Base-by-base conservation (phyloP, 2,113 vertebrate species). In the Dasyurus viverrinus region DNA sequence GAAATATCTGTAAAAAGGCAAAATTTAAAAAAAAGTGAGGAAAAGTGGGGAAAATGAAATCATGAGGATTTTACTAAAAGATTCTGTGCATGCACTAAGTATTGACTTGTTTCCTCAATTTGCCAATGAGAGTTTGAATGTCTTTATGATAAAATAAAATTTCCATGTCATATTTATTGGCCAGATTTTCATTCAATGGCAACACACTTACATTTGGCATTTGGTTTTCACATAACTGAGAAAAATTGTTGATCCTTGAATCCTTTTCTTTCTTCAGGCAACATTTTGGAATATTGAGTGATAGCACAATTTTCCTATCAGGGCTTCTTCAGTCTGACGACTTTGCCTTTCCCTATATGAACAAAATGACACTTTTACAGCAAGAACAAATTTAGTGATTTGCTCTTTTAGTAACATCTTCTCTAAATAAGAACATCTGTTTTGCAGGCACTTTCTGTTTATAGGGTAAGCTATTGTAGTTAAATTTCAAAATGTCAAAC, bases 401-500 rank as follows among this genome's bases (percentile, higher is more conserved):
- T 98, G 95, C 94, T 98, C 93, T 98, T 98, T 97, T 92, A 95
- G 94, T 96, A 96, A 94, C 16, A 57, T 95, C 92, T 94, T 98
- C 97, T 97, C 97, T 98, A 98, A 98, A 98, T 95, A 98, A 54
- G 42, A 98, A 96, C 95, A 97, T 97, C 93, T 98, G 96, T 97
- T 98, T 97, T 68, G 68, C 89, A 97, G 94, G 97, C 95, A 95
- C 92, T 98, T 93, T 96, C 92, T 97, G 94, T 94, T 98, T 98
- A 91, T 94, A 97, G 95, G 93, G 60, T 97, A 93, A 98, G 96
- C 94, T 96, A 94, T 94, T 97, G 94, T 95, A 97, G 91, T 98
- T 97, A 97, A 96, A 98, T 98, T 98, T 98, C 97, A 96, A 98
- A 98, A 98, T 97, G 96, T 96, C 96, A 98, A 91, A 97, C 96